phyloP scores from a whole-genome alignment of 2,888 invertebrate genomes.

The Drosophila barbarae region DNA sequence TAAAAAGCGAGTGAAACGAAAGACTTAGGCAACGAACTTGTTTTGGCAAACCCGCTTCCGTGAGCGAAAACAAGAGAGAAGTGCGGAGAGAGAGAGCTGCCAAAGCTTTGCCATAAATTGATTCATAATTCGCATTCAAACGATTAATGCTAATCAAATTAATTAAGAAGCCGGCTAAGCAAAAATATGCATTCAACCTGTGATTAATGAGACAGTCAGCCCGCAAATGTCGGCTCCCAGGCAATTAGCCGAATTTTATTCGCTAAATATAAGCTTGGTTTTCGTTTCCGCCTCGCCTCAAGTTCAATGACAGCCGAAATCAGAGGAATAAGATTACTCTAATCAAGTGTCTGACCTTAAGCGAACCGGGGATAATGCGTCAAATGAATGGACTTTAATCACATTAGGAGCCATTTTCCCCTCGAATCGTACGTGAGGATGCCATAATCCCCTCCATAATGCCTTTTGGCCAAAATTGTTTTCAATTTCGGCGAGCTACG shows the following conservation, averaged over 20 bases:
- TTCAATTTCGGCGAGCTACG: constrained; percentile 35
- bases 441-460: constrained; percentile 36
- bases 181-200: constrained; percentile 33
- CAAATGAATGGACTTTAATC: constrained; percentile 71
- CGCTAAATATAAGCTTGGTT: constrained; percentile 27
- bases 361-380: constrained; percentile 50
- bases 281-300: constrained; percentile 41
- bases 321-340: constrained; percentile 35
- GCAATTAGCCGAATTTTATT: constrained; percentile 29
- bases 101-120: constrained; percentile 56
- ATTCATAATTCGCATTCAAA: constrained; percentile 62
- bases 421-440: constrained; percentile 39
- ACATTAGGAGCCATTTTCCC: constrained; percentile 64
- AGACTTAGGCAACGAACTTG: constrained; percentile 65
- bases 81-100: neutral
- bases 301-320: constrained; percentile 60
- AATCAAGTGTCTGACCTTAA: constrained; percentile 68
- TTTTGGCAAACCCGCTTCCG: constrained; percentile 17
- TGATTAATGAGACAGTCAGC: constrained; percentile 56
- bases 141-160: constrained; percentile 68
- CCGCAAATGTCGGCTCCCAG: constrained; percentile 19
- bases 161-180: constrained; percentile 56
- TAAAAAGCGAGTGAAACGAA: constrained; percentile 33
- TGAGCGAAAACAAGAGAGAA: neutral
- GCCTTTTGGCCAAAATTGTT: constrained; percentile 42